These are phyloP conservation scores for Nannoperca australis DNA, from an alignment of 2,797 vertebrate genomes.

Conservation along the genomic window DNA sequence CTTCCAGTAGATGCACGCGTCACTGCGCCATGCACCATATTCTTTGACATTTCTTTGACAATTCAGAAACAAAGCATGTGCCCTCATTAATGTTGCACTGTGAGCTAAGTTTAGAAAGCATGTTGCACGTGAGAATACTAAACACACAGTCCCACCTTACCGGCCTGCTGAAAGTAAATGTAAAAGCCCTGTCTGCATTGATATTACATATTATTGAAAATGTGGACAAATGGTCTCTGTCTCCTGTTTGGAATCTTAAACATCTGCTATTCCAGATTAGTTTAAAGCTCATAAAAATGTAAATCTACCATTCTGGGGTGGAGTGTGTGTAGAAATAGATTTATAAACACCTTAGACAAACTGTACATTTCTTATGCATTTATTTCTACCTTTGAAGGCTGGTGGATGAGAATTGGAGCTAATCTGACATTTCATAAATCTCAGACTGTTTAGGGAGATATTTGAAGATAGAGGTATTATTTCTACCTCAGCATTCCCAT, in stretches of 20 bases:
- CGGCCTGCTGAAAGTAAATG: constrained; percentile 49
- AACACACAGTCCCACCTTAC: constrained; percentile 17
- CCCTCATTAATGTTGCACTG: constrained; percentile 15
- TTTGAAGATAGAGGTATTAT: constrained; percentile 69
- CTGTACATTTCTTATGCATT: constrained; percentile 65
- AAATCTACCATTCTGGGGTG: constrained; percentile 72
- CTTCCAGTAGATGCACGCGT: constrained; percentile 2
- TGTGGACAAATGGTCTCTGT: constrained; percentile 61
- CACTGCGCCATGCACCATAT: neutral
- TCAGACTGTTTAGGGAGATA: constrained; percentile 70
- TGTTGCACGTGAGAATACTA: constrained; percentile 21
- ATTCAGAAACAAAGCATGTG: constrained; percentile 8
- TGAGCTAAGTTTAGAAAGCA: constrained; percentile 23
- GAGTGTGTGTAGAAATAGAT: constrained; percentile 61
- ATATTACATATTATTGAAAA: constrained; percentile 55
- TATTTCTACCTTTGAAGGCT: constrained; percentile 71
- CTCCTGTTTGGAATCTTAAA: constrained; percentile 53
- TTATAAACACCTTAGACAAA: constrained; percentile 71
- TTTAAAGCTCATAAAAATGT: constrained; percentile 81
- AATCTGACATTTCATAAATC: constrained; percentile 76
- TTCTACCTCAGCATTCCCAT: constrained; percentile 64
- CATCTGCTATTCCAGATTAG: constrained; percentile 71
- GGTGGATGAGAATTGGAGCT: constrained; percentile 64
- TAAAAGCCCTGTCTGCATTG: constrained; percentile 30
- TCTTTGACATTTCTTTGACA: neutral